phyloP scores from a whole-genome alignment of 2,888 invertebrate species.

The Leptinotarsa tumamoca region DNA sequence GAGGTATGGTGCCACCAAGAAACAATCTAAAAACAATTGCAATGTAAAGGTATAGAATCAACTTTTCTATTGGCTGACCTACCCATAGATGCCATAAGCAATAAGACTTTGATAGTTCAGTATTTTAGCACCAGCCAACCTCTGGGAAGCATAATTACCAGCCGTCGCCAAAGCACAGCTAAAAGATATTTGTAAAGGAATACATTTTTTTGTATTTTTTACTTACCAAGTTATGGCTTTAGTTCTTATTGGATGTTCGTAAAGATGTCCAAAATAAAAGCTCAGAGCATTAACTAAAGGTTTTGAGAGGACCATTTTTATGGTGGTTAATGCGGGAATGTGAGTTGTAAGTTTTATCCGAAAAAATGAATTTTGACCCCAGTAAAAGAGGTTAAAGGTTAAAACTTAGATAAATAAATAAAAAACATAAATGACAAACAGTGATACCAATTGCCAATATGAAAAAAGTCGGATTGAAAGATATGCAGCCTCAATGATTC shows the following conservation, averaged over 20 bases:
- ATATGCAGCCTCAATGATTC: too few species aligned
- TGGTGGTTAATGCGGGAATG: not conserved
- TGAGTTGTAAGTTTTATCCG: not conserved
- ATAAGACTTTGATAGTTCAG: slow-evolving; percentile 76
- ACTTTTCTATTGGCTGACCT: slow-evolving; percentile 51
- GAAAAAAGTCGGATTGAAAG: too few species aligned
- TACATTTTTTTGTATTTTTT: slow-evolving; percentile 20
- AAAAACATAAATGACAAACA: too few species aligned
- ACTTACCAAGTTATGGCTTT: slow-evolving; percentile 84
- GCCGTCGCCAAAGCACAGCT: slow-evolving; percentile 80
- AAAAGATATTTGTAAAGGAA: slow-evolving; percentile 55
- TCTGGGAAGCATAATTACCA: slow-evolving; percentile 81
- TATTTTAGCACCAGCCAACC: slow-evolving; percentile 74
- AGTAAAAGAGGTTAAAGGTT: slow-evolving; percentile 35
- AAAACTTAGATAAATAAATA: slow-evolving; percentile 4
- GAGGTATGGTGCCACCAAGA: slow-evolving; percentile 85
- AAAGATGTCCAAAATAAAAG: slow-evolving; percentile 81
- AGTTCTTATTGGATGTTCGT: slow-evolving; percentile 80
- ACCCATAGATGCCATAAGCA: slow-evolving; percentile 84
- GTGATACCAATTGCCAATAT: too few species aligned
- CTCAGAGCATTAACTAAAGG: slow-evolving; percentile 77
- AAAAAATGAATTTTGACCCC: slow-evolving; percentile 17
- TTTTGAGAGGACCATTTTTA: slow-evolving; percentile 76
- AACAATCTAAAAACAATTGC: slow-evolving; percentile 70
- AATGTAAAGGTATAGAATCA: not conserved